Conservation (phyloP, 2,888 invertebrate genomes). For the Drosophila nigricruria region DNA sequence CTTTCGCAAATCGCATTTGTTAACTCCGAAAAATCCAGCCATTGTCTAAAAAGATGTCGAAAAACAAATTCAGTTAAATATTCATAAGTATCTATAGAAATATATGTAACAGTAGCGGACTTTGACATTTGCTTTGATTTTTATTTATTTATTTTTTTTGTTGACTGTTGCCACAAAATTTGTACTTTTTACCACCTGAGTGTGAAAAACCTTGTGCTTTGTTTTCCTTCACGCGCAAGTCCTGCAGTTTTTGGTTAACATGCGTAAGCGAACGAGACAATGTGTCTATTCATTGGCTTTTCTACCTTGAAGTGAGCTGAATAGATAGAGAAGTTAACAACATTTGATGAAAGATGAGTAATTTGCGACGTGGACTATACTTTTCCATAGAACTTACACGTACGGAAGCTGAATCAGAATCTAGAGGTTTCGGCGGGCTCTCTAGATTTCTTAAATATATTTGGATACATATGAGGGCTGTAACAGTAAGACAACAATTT, state of each 20-base stretch:
- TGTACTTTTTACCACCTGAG: constrained; percentile 58
- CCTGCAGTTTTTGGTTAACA: constrained; percentile 11
- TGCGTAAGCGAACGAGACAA: constrained; percentile 29
- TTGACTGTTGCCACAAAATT: constrained; percentile 22
- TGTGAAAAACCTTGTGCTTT: constrained; percentile 72
- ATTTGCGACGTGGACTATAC: background rate
- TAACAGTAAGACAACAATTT: background rate
- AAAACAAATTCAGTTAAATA: constrained; percentile 35
- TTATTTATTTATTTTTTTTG: constrained; percentile 1
- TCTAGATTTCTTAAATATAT: too few species aligned
- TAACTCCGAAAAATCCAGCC: constrained; percentile 59
- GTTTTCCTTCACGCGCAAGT: constrained; percentile 33
- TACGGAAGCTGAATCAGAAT: background rate
- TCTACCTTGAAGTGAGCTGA: constrained; percentile 1
- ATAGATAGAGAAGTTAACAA: background rate
- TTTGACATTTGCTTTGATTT: constrained; percentile 58
- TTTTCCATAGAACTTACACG: background rate
- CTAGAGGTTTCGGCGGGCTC: too few species aligned
- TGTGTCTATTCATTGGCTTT: constrained; percentile 2
- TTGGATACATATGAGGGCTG: background rate
- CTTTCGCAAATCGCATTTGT: constrained; percentile 64
- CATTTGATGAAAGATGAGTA: background rate
- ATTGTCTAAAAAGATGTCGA: constrained; percentile 61
- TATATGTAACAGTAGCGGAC: constrained; percentile 21
- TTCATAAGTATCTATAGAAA: constrained; percentile 19